Evolutionary conservation across 2,888 invertebrate species (phyloP), one percentile per base, ranked within the genome.

Genomic region (Eristalinus sepulchralis): DNA sequence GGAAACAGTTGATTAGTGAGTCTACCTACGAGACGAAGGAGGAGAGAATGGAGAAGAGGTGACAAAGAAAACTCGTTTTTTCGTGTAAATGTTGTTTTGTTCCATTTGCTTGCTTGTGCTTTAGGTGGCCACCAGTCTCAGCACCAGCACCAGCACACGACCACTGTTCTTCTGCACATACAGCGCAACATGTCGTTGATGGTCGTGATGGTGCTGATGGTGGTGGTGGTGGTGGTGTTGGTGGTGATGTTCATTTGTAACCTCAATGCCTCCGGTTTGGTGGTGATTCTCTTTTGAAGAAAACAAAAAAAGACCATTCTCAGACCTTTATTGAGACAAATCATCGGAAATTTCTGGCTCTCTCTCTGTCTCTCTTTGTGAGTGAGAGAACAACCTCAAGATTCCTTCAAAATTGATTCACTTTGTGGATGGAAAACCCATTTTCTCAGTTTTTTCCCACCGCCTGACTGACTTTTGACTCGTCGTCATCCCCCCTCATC

Each of bases 171-270:
- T 27, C 5, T 2, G 27, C 27, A 47, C n/a, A 6, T 17, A 8
- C 47, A 47, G 17, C n/a, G 8, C 47, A 17, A 47, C 17, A 17
- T 13, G n/a, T 17, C 39, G 17, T 39, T 6, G 39, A n/a, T n/a
- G n/a, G n/a, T 39, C n/a, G n/a, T n/a, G n/a, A n/a, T n/a, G n/a
- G n/a, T n/a, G n/a, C n/a, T n/a, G n/a, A n/a, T n/a, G n/a, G n/a
- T n/a, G n/a, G n/a, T n/a, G 36, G 11, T 36, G 36, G 36, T 13
- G 36, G 10, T 5, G 34, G 34, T 36, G 11, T 4, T 39, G 39
- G n/a, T 39, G 20, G n/a, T 57, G 13, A 27, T 39, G 33, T 68
- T 34, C 34, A 60, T 68, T 76, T 76, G 33, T 60, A 62, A 53
- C 34, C 66, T 67, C 34, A 24, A 67, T 76, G n/a, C 6, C n/a